Conservation (phyloP, 37 sponge, comb jelly and placozoan species). For the Tethya wilhelma region DNA sequence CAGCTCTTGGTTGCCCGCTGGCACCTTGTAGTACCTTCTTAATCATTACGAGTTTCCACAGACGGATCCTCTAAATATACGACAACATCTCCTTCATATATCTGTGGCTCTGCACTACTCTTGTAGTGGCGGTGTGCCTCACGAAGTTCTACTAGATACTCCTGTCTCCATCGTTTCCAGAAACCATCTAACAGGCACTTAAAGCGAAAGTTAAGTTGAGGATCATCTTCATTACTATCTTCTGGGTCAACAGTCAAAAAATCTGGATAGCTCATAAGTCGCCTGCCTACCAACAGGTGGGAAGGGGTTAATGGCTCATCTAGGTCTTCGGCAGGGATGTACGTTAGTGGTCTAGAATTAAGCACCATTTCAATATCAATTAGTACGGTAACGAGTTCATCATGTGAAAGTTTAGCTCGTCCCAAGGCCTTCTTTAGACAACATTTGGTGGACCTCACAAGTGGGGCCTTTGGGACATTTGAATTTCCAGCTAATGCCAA, state of each 20-base stretch:
- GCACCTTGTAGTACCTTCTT: too few relatives aligned
- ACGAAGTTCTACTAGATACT: too few relatives aligned
- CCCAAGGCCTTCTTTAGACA: conserved; percentile 31
- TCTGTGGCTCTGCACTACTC: too few relatives aligned
- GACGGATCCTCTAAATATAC: too few relatives aligned
- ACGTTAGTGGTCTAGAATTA: conserved; percentile 54
- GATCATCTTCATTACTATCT: conserved; percentile 1
- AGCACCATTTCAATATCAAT: conserved; percentile 26
- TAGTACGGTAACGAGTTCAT: conserved; percentile 40
- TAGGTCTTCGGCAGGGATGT: conserved; percentile 32
- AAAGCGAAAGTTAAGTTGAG: neutral
- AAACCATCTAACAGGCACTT: too few relatives aligned
- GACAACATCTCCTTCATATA: too few relatives aligned
- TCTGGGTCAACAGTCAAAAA: neutral
- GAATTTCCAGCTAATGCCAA: conserved; percentile 29
- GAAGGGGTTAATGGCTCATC: conserved; percentile 55
- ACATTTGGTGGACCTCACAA: conserved; percentile 34
- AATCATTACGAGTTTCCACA: too few relatives aligned
- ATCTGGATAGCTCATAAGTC: conserved; percentile 41
- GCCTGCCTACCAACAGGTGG: conserved; percentile 40
- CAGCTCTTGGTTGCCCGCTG: too few relatives aligned
- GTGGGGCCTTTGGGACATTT: conserved; percentile 33
- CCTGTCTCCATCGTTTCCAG: too few relatives aligned
- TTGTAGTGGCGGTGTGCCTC: too few relatives aligned
- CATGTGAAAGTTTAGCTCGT: conserved; percentile 24